Conservation (phyloP, 2,797 vertebrate genomes). For the Gallinago stenura region DNA sequence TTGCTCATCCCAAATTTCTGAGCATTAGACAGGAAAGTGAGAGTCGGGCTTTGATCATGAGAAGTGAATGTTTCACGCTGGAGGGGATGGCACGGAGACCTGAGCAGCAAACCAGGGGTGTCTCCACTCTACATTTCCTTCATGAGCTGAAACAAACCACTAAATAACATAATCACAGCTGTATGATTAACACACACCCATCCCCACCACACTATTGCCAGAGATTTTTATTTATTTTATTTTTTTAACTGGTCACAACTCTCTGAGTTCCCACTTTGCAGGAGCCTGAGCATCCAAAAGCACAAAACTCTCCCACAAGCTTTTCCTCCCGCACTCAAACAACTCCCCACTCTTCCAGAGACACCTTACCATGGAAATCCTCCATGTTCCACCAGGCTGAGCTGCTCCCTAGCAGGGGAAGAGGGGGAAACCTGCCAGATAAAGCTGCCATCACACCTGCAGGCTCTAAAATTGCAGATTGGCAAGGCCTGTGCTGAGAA, state of each 20-base stretch:
- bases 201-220: background rate
- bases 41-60: background rate
- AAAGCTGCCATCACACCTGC: background rate
- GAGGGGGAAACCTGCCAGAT: background rate
- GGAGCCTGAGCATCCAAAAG: fast-evolving
- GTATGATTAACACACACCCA: background rate
- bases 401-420: background rate
- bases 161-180: background rate
- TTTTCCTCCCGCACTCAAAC: background rate
- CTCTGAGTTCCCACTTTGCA: background rate
- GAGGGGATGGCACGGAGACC: background rate
- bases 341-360: background rate
- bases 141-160: background rate
- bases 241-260: background rate
- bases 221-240: background rate
- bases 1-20: background rate
- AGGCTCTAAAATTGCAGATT: background rate
- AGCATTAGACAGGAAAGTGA: background rate
- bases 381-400: background rate
- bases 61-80: fast-evolving
- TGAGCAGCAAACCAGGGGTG: background rate
- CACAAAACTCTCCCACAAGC: background rate
- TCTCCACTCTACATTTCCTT: background rate
- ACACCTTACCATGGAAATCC: background rate
- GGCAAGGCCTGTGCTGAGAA: background rate